Evolutionary conservation across 2,113 vertebrate genomes (phyloP), one percentile per base, ranked within the genome.

Genomic region (Paradisaea rubra): DNA sequence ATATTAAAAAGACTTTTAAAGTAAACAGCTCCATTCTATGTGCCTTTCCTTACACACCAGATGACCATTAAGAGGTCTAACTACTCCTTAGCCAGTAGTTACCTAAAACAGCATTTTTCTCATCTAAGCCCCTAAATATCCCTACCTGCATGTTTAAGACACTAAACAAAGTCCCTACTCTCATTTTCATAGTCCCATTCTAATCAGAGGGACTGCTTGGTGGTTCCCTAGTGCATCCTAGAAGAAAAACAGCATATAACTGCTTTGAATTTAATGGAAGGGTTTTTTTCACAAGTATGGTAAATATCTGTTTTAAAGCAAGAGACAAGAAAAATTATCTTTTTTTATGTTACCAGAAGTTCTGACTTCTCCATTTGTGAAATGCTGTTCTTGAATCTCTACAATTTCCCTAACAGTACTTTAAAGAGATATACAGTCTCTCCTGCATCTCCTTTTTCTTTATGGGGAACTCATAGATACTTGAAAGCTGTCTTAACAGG

Each of bases 121-220:
- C 60, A 71, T 56, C 30, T 84, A 44, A 84, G 56, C 25, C 78
- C 28, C 44, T 84, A 68, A 78, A 10, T 89, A 64, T 86, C 60
- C 60, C 82, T 91, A 77, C 80, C 69, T 93, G 41, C 37, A 49
- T 60, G 35, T 60, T 91, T 78, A 77, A 77, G 70, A 78, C 65
- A 41, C 28, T 59, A 78, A 95, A 60, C 10, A 86, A 91, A 90
- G 39, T 89, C 88, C 70, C 85, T 74, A 21, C 30, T 64, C 82
- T 83, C 81, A 86, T 95, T 96, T 95, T 91, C 72, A 60, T 56
- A 60, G 52, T 93, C 82, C 64, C 82, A 45, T 91, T 94, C 44
- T 71, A 95, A 83, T 90, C 64, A 95, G n/a, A 50, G 37, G 57
- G 31, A 73, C 44, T 44, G 37, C 64, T 39, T 74, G 47, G 52